These are phyloP conservation scores for Caenorhabditis sp. DNA, from an alignment of 2,888 invertebrate genomes.

Conservation along the genomic window DNA sequence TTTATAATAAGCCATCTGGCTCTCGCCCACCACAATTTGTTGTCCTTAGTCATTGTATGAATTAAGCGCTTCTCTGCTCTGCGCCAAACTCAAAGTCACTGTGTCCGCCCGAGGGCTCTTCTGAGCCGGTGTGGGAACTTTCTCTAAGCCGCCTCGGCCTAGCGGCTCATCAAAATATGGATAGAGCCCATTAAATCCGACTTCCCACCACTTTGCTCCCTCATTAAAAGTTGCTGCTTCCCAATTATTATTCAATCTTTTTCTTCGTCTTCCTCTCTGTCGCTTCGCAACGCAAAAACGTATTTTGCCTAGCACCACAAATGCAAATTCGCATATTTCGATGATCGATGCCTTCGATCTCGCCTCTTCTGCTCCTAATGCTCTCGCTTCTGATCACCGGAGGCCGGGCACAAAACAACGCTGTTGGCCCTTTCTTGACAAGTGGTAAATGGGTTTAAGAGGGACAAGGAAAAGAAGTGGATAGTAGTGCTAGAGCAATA, in stretches of 20 bases:
- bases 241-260: conserved; percentile 39
- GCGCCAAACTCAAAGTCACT: too few relatives aligned
- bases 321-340: conserved; percentile 44
- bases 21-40: background rate
- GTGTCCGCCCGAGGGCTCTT: background rate
- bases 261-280: conserved; percentile 11
- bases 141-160: conserved; percentile 8
- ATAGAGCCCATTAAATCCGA: conserved; percentile 33
- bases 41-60: too few relatives aligned
- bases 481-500: too few relatives aligned
- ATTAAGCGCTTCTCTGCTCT: too few relatives aligned
- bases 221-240: conserved; percentile 37
- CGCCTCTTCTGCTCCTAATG: conserved; percentile 13
- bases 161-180: background rate
- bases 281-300: conserved; percentile 35
- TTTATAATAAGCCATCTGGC: conserved; percentile 14
- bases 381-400: conserved; percentile 20
- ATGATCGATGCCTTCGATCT: conserved; percentile 55
- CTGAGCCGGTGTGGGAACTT: conserved; percentile 37
- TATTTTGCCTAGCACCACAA: conserved; percentile 16
- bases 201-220: background rate
- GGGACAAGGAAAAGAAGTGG: background rate
- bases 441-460: conserved; percentile 35
- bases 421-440: conserved; percentile 46
- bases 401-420: conserved; percentile 31